These are phyloP conservation scores for Alces alces DNA, from an alignment of 2,113 vertebrate genomes.

Conservation along the genomic window DNA sequence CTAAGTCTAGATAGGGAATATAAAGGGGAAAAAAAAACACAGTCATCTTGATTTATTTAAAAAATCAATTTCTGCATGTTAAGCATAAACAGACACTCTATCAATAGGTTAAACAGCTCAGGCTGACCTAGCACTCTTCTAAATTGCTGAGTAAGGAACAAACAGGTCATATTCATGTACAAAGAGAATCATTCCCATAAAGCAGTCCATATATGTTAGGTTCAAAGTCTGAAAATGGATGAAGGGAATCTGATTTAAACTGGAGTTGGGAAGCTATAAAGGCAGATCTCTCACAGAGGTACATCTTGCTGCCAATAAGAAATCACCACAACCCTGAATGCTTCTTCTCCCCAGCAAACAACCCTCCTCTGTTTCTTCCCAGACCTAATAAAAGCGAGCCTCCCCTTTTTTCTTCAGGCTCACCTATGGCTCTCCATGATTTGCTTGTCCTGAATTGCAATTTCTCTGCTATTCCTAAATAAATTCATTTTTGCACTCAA, in stretches of 20 bases:
- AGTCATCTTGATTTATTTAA: not conserved
- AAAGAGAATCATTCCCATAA: not conserved
- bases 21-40: not conserved
- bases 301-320: not conserved
- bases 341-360: not conserved
- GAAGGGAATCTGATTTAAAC: not conserved
- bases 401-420: not conserved
- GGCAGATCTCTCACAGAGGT: not conserved
- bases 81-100: conserved; percentile 33
- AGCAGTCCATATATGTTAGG: not conserved
- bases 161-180: not conserved
- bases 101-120: not conserved
- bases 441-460: not conserved
- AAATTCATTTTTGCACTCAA: not conserved
- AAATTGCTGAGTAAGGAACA: not conserved
- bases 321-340: not conserved
- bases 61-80: not conserved
- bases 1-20: not conserved
- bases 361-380: not conserved
- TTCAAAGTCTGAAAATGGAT: not conserved
- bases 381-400: not conserved
- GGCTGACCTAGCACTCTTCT: not conserved
- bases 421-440: not conserved
- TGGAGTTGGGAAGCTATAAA: not conserved
- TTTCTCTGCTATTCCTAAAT: not conserved